A percentile compares a stretch with the other conserved stretches of the same genome.
phyloP scores from a whole-genome alignment of 1,140 invertebrate genomes.

The Drosophila bocki region DNA sequence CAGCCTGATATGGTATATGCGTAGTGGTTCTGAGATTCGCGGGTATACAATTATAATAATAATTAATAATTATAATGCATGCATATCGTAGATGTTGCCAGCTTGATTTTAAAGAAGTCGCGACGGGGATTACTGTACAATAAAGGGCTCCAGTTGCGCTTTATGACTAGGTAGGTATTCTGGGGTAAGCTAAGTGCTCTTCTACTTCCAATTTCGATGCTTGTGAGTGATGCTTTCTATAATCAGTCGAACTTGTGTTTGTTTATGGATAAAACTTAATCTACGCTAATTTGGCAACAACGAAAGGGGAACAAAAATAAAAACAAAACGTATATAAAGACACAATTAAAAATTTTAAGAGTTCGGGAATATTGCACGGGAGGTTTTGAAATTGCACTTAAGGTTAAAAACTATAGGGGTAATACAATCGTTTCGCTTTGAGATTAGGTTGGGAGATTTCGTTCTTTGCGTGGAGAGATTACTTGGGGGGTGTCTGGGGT shows the following conservation, averaged over 20 bases:
- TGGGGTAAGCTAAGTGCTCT: conserved; percentile 61
- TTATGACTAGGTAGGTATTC: conserved; percentile 66
- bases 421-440: conserved; percentile 40
- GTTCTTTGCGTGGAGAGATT: conserved; percentile 47
- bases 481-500: conserved; percentile 5
- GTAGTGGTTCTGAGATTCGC: conserved; percentile 40
- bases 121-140: conserved; percentile 62
- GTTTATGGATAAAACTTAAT: conserved; percentile 68
- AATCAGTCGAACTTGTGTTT: conserved; percentile 65
- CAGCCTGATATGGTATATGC: conserved; percentile 59
- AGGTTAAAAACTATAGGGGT: conserved; percentile 70
- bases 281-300: conserved; percentile 80
- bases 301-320: conserved; percentile 42
- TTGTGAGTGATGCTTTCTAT: conserved; percentile 58
- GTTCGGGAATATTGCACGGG: conserved; percentile 62
- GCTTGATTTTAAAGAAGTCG: conserved; percentile 18
- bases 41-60: conserved; percentile 16
- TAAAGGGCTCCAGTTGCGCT: conserved; percentile 43
- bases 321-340: conserved; percentile 40
- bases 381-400: conserved; percentile 68
- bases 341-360: conserved; percentile 3
- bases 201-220: conserved; percentile 36
- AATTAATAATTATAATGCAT: conserved; percentile 22
- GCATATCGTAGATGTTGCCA: conserved; percentile 47
- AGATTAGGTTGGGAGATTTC: conserved; percentile 32